phyloP scores from a whole-genome alignment of 2,797 vertebrate genomes.

The Hemibagrus guttatus region DNA sequence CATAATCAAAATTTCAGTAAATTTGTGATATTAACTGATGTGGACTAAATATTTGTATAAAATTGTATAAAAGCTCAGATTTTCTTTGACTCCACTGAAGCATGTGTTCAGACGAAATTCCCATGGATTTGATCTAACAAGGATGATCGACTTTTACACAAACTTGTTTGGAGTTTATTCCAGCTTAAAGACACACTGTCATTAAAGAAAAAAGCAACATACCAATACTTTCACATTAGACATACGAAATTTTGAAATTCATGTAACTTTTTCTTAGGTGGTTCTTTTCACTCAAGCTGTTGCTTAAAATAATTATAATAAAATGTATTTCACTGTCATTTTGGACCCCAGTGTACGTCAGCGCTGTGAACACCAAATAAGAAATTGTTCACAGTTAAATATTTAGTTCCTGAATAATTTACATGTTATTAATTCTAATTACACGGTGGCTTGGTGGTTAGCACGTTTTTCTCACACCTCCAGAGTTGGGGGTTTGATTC shows the following conservation, averaged over 20 bases:
- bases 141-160: neutral
- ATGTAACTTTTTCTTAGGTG: neutral
- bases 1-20: neutral
- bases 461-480: too few species aligned
- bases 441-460: too few species aligned
- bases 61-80: neutral
- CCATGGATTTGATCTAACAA: neutral
- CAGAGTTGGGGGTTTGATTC: too few species aligned
- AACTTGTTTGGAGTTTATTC: neutral
- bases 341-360: neutral
- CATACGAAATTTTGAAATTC: neutral
- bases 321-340: neutral
- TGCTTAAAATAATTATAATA: too few species aligned
- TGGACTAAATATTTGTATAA: too few species aligned
- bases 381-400: neutral
- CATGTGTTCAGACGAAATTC: neutral
- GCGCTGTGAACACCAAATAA: neutral
- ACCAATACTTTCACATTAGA: neutral
- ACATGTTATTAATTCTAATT: neutral
- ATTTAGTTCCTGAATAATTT: neutral
- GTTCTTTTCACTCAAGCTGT: neutral
- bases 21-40: neutral
- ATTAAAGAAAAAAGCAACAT: too few species aligned
- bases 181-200: neutral
- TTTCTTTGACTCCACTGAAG: neutral